Base-by-base conservation (phyloP, 2,113 vertebrate species). In the Oplegnathus fasciatus region DNA sequence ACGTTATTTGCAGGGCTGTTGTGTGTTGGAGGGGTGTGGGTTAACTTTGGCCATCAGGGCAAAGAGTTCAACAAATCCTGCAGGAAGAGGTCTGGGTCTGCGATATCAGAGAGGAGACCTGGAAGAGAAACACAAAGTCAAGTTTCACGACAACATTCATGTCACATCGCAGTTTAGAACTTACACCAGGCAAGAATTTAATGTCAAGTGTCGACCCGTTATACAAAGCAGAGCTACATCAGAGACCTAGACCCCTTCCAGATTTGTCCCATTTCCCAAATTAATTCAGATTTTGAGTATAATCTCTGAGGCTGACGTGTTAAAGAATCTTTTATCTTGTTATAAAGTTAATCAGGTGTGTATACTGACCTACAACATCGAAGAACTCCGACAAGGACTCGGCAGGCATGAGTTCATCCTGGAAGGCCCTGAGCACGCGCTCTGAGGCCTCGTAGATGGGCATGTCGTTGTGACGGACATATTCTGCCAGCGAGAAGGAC, bases 381-480 rank as follows among this genome's bases (percentile, higher is more conserved):
- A 98, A 90, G 91, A 99, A 99, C 94, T 99, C 98, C 0, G 97
- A 96, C 93, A 99, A 95, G 61, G 97, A 98, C 94, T 99, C 98
- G 1, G 98, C 98, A 0, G 98, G 97, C 98, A 99, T 99, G 94
- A 99, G 97, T 88, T 99, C 98, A 89, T 99, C 98, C 96, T 99
- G 98, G 96, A 99, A 99, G 89, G 97, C 95, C 91, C 97, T 97
- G 89, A 99, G 96, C 86, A 97, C 97, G 73, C 95, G 96, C 96
- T 99, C 98, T 0, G 98, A 98, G 60, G 97, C 97, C 92, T 99
- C 98, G 0, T 96, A 97, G 95, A 99, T 98, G 78, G 98, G 98
- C 98, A 99, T 99, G 96, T 99, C 98, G 1, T 98, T 99, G 94
- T 99, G 97, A 84, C 98, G 96, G 86, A 99, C 97, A 91, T 98